Conservation (phyloP, 2,797 vertebrate species). For the Anguilla pacifica region DNA sequence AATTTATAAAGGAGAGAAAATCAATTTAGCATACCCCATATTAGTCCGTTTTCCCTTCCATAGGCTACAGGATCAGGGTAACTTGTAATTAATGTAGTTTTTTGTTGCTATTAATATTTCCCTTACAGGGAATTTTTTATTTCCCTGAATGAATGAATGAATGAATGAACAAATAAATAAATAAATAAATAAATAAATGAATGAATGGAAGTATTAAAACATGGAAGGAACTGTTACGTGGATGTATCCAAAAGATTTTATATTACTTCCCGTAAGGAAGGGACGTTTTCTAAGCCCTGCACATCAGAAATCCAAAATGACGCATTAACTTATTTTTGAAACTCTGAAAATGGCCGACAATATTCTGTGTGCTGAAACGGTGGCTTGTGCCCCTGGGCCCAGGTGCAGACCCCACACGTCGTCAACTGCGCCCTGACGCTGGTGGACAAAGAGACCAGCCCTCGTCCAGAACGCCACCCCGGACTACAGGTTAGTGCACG, state of each 20-base stretch:
- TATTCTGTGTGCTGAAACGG: background rate
- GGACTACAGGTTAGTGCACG: conserved; percentile 79
- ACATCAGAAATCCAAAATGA: background rate
- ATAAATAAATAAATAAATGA: too few species aligned
- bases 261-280: too few species aligned
- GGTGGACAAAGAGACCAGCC: conserved; percentile 80
- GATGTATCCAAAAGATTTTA: too few species aligned
- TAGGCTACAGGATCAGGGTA: background rate
- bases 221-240: too few species aligned
- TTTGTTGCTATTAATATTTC: background rate
- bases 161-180: too few species aligned
- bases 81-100: background rate
- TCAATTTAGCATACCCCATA: background rate
- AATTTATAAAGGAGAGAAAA: background rate
- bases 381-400: background rate
- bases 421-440: conserved; percentile 78
- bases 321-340: background rate
- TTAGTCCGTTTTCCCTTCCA: background rate
- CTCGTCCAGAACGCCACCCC: conserved; percentile 75
- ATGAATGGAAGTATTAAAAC: too few species aligned
- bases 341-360: too few species aligned
- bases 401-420: conserved; percentile 76
- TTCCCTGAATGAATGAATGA: background rate
- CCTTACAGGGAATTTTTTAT: background rate
- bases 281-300: too few species aligned